Percentiles rank a stretch among this genome's conserved stretches.
These are phyloP conservation scores for Nymphalis polychloros DNA, from an alignment of 2,888 invertebrate species.

Conservation along the genomic window DNA sequence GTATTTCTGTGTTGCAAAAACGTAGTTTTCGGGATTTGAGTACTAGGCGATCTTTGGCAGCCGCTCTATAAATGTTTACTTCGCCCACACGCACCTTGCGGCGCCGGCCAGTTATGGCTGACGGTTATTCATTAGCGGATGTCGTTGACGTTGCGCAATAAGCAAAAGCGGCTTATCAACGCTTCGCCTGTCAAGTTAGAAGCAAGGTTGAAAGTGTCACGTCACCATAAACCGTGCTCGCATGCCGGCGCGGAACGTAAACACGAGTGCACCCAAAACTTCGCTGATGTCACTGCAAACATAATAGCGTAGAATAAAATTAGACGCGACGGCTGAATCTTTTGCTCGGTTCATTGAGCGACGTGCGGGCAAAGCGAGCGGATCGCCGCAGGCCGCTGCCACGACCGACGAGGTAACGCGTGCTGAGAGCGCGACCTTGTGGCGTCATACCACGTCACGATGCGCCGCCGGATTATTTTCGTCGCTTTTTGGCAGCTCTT, in stretches of 20 bases:
- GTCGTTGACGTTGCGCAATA: slow-evolving; percentile 47
- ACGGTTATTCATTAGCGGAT: slow-evolving; percentile 42
- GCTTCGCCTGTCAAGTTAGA: slow-evolving; percentile 38
- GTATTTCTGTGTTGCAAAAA: slow-evolving; percentile 43
- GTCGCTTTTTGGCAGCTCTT: slow-evolving; percentile 75
- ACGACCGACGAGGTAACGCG: slow-evolving; percentile 71
- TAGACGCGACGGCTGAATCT: slow-evolving; percentile 72
- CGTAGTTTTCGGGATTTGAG: slow-evolving; percentile 37
- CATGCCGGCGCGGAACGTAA: slow-evolving; percentile 70
- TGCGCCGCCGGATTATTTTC: slow-evolving; percentile 76
- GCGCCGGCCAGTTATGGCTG: slow-evolving; percentile 50
- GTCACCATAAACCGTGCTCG: slow-evolving; percentile 59
- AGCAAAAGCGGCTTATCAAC: slow-evolving; percentile 35
- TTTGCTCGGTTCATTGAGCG: slow-evolving; percentile 77
- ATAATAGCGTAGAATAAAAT: slow-evolving; percentile 74
- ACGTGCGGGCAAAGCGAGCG: slow-evolving; percentile 77
- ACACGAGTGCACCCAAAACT: slow-evolving; percentile 74
- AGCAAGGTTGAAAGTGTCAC: slow-evolving; percentile 48
- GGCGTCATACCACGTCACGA: slow-evolving; percentile 71
- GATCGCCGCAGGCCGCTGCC: slow-evolving; percentile 74
- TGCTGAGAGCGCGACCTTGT: slow-evolving; percentile 67
- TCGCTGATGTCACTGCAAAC: slow-evolving; percentile 79
- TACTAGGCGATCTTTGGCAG: slow-evolving; percentile 45
- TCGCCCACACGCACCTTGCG: slow-evolving; percentile 42
- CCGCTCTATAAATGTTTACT: slow-evolving; percentile 51